These are phyloP conservation scores for Pomacea canaliculata DNA, from an alignment of 2,888 invertebrate genomes.

Conservation along the genomic window DNA sequence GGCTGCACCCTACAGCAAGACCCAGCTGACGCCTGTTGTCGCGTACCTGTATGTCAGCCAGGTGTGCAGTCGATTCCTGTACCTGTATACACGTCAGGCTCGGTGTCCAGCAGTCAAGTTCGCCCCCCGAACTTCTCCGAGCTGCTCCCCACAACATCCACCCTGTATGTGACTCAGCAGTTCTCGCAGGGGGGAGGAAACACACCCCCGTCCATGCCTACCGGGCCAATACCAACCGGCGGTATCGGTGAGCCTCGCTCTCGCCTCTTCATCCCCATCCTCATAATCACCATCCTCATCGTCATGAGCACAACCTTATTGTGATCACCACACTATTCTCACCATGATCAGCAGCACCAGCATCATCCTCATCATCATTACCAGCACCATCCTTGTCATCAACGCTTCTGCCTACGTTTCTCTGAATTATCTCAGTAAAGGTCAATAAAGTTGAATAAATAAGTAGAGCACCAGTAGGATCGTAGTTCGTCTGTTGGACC, in stretches of 20 bases:
- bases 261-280: background rate
- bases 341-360: no score
- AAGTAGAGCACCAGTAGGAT: no score
- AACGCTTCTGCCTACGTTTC: no score
- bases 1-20: conserved; percentile 44
- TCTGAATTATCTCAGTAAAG: no score
- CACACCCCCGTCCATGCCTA: conserved; percentile 36
- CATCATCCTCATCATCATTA: no score
- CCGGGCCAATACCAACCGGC: conserved; percentile 26
- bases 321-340: no score
- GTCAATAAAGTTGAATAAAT: no score
- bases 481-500: no score
- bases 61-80: conserved; percentile 9
- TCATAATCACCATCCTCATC: no score
- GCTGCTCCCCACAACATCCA: conserved; percentile 43
- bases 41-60: conserved; percentile 30
- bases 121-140: conserved; percentile 44
- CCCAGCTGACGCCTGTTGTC: conserved; percentile 49
- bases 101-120: conserved; percentile 43
- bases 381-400: no score
- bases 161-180: conserved; percentile 35
- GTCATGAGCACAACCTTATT: no score
- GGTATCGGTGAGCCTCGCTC: conserved; percentile 39
- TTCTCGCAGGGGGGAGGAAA: conserved; percentile 32
- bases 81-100: conserved; percentile 25